Percentiles rank a stretch among this genome's conserved stretches.
These are phyloP conservation scores for Myotis brandtii DNA, from an alignment of 2,113 vertebrate species.

Conservation along the genomic window DNA sequence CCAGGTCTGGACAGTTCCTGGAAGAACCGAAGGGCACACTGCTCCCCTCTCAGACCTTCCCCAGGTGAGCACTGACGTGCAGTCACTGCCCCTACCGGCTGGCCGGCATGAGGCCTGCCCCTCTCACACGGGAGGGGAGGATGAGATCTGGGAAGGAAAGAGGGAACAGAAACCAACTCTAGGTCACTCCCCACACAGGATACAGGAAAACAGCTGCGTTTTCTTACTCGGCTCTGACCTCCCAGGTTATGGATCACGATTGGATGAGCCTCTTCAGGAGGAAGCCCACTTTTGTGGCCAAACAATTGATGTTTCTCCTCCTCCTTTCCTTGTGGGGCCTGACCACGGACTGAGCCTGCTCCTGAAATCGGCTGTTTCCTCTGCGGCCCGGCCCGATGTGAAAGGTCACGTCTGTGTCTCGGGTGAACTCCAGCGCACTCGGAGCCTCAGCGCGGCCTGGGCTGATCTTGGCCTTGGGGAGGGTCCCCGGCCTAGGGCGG, in stretches of 20 bases:
- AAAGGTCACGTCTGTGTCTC: conserved; percentile 83
- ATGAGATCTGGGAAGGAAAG: neutral
- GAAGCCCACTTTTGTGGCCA: neutral
- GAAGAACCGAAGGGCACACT: neutral
- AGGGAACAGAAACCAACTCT: neutral
- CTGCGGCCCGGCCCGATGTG: conserved; percentile 76
- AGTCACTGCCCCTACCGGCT: neutral
- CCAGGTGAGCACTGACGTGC: too few relatives aligned
- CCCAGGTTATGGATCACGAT: neutral
- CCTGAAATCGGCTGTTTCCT: conserved; percentile 70
- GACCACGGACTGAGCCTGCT: conserved; percentile 81
- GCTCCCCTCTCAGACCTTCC: neutral
- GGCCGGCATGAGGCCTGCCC: neutral
- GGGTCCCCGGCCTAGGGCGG: too few relatives aligned
- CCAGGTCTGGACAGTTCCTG: neutral
- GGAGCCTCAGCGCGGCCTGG: conserved; percentile 2
- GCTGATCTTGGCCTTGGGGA: too few relatives aligned
- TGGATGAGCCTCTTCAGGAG: neutral
- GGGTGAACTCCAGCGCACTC: conserved; percentile 79
- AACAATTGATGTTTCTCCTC: conserved; percentile 17
- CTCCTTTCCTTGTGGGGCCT: conserved; percentile 67
- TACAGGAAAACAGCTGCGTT: neutral
- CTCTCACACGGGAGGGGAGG: neutral
- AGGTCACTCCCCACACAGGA: neutral
- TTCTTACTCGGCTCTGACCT: conserved; percentile 5